Percentiles rank a stretch among this genome's conserved stretches.
These are phyloP conservation scores for Mus spicilegus DNA, from an alignment of 2,113 vertebrate species.

Conservation along the genomic window DNA sequence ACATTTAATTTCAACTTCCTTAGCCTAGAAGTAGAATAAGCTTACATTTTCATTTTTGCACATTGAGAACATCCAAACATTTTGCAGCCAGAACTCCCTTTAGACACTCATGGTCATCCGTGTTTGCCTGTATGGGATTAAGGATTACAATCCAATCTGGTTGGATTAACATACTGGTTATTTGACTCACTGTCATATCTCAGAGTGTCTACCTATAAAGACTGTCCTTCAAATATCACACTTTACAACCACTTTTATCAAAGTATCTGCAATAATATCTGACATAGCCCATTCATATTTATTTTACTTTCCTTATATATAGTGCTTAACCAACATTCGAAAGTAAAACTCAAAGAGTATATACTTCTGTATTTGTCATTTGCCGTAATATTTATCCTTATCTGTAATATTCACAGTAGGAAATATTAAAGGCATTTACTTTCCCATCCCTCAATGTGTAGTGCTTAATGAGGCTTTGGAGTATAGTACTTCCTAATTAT, in stretches of 20 bases:
- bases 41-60: neutral
- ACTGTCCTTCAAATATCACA: neutral
- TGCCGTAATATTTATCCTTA: too few species aligned
- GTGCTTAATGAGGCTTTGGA: neutral
- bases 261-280: neutral
- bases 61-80: neutral
- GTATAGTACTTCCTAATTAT: neutral
- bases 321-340: neutral
- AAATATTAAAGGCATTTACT: neutral
- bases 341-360: neutral
- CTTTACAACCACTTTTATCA: neutral
- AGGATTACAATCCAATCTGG: neutral
- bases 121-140: neutral
- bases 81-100: neutral
- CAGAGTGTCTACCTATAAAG: neutral
- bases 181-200: neutral
- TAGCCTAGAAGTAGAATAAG: neutral
- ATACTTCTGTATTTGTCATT: neutral
- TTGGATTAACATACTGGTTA: too few species aligned
- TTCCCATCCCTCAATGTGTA: neutral
- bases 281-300: neutral
- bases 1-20: neutral
- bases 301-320: neutral
- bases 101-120: neutral
- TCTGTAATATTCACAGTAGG: neutral